phyloP scores from a whole-genome alignment of 2,113 vertebrate genomes.

The Spea bombifrons region DNA sequence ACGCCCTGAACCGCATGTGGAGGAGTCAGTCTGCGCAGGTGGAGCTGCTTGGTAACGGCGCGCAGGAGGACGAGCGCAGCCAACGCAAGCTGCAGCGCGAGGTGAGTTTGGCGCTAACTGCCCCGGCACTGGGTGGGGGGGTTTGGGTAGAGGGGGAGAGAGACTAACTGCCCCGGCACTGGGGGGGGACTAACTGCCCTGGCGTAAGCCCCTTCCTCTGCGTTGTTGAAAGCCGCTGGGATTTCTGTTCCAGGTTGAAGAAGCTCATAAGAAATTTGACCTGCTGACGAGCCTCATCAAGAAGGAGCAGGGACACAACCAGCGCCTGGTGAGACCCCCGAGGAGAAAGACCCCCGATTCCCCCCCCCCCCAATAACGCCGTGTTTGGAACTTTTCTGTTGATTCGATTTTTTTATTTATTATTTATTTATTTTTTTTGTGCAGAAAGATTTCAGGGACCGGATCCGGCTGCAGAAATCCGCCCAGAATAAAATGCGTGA shows the following conservation, averaged over 20 bases:
- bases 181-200: no score
- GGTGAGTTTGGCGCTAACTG: constrained; percentile 63
- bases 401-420: no score
- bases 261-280: constrained; percentile 80
- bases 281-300: constrained; percentile 77
- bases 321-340: constrained; percentile 74
- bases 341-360: neutral
- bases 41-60: constrained; percentile 66
- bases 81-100: constrained; percentile 70
- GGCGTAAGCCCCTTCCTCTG: no score
- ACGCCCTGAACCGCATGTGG: constrained; percentile 81
- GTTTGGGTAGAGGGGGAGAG: no score
- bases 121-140: neutral
- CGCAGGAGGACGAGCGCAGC: constrained; percentile 53
- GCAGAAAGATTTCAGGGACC: constrained; percentile 83
- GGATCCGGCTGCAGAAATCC: constrained; percentile 74
- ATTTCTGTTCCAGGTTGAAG: constrained; percentile 71
- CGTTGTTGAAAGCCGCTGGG: neutral
- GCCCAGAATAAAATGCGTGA: constrained; percentile 78
- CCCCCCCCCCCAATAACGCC: neutral
- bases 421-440: neutral
- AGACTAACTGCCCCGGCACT: no score
- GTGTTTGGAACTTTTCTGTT: no score
- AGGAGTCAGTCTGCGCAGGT: constrained; percentile 80
- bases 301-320: constrained; percentile 83